Evolutionary conservation across 2,113 vertebrate genomes (phyloP).

Genomic region (Pseudopipra pipra): DNA sequence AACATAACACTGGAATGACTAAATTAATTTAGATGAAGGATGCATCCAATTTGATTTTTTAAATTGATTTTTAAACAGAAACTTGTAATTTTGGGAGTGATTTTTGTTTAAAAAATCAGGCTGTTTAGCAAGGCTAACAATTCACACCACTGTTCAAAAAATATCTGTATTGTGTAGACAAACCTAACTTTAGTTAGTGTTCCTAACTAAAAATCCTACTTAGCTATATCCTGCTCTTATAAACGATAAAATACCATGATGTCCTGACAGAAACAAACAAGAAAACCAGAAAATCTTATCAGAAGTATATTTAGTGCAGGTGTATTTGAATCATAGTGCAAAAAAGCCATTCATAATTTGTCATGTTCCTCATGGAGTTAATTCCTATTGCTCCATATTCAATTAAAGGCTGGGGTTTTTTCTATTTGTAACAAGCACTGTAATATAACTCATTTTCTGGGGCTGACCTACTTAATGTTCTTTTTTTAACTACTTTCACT

Average conservation of each 20-base stretch:
- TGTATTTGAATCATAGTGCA: neutral
- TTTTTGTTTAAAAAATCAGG: neutral
- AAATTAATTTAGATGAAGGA: neutral
- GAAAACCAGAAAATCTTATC: neutral
- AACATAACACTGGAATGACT: neutral
- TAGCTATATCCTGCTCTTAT: neutral
- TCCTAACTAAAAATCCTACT: neutral
- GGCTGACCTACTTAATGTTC: conserved; percentile 39
- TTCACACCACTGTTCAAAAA: neutral
- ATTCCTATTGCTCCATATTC: neutral
- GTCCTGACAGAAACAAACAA: neutral
- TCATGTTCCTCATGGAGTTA: neutral
- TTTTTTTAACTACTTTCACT: conserved; percentile 41
- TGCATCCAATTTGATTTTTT: neutral
- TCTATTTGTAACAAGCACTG: neutral
- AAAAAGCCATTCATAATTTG: neutral
- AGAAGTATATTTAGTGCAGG: neutral
- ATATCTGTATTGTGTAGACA: neutral
- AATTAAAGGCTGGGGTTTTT: neutral
- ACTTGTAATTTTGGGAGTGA: neutral
- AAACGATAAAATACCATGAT: neutral
- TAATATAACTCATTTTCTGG: neutral
- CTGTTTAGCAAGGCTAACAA: neutral
- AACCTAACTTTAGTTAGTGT: neutral
- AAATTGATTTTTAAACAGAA: neutral